Evolutionary conservation across 2,797 vertebrate genomes (phyloP).

Genomic region (Cossypha caffra): DNA sequence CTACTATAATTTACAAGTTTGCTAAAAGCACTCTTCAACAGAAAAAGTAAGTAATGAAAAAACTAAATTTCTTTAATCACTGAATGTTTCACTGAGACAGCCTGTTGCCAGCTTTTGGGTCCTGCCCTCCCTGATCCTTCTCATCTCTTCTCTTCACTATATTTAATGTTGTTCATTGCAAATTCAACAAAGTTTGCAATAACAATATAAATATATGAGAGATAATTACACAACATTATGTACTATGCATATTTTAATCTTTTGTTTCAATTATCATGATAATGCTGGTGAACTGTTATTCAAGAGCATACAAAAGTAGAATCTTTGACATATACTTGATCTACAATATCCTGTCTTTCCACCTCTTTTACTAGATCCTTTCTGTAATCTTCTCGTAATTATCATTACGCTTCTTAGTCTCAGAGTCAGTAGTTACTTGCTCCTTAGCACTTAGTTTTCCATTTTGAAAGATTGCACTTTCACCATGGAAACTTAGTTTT

Average conservation of each 20-base stretch:
- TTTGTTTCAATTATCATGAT: not conserved
- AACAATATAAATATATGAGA: not conserved
- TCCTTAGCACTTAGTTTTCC: not conserved
- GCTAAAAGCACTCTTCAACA: not conserved
- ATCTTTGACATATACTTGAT: not conserved
- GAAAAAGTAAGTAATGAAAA: not conserved
- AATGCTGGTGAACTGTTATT: not conserved
- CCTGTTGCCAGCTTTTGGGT: not conserved
- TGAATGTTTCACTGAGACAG: not conserved
- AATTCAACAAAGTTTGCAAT: not conserved
- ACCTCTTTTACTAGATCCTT: not conserved
- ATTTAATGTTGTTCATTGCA: not conserved
- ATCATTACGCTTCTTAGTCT: not conserved
- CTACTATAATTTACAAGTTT: not conserved
- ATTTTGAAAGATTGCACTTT: not conserved
- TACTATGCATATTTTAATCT: not conserved
- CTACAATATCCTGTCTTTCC: not conserved
- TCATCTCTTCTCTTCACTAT: not conserved
- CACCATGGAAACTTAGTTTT: not conserved
- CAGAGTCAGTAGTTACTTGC: not conserved
- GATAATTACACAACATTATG: not conserved
- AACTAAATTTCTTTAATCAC: not conserved
- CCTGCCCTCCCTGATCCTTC: not conserved
- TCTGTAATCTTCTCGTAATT: not conserved
- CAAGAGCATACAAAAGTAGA: not conserved